Base-by-base conservation (phyloP, 2,113 vertebrate species). In the Fukomys damarensis region DNA sequence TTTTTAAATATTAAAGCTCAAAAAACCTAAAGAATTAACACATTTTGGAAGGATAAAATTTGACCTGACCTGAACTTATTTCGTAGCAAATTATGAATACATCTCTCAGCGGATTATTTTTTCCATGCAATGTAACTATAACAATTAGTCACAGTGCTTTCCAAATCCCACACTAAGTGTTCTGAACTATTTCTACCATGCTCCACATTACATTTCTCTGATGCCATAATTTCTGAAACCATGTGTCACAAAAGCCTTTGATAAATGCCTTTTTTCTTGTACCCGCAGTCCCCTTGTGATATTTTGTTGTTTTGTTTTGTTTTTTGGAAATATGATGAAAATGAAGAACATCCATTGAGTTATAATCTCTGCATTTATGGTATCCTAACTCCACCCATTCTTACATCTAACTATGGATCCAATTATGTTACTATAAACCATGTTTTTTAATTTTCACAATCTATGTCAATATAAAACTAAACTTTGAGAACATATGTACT, bases 1-100 rank as follows among this genome's bases (percentile, higher is more conserved):
- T 63, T 91, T 83, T 93, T 66, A 96, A 93, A 94, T 89, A 28
- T 3, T 59, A 82, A 91, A 93, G 22, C 8, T 80, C 54, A 43
- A 41, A 77, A 94, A 92, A 77, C 24, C 7, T n/a, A n/a, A 86
- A 91, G 8, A 68, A 11, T 92, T 91, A 41, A 35, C 14, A 59
- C 38, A 79, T 35, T 82, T 22, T 77, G 17, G 26, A 93, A 94
- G 5, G 41, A 13, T 52, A 93, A 91, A 92, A 72, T 16, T 59
- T 90, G 63, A 94, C 11, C 58, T 49, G 24, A 74, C 1, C 12
- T 41, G 16, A 96, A 54, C 4, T 82, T 66, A 70, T 59, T 86
- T 89, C 63, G 12, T 49, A 30, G 8, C 1, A 82, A 94, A 91
- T 38, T 8, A 28, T 35, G 24, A 88, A 5, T 65, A 88, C 19